Base-by-base conservation (phyloP, 2,888 invertebrate species). In the Trisateles emortualis region DNA sequence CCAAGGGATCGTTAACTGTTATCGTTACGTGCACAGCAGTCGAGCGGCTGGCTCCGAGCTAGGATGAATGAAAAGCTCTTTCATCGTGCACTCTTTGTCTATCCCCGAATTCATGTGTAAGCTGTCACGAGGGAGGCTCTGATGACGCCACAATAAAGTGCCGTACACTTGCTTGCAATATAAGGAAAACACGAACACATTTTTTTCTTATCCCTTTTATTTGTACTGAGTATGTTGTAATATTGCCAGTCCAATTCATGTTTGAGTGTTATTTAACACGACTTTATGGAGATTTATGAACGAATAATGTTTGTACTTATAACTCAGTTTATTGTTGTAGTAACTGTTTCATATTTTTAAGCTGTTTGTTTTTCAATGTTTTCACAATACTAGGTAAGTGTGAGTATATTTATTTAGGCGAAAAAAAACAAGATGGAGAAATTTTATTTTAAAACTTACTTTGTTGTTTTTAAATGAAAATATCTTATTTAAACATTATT, bases 31-130 rank as follows among this genome's bases (percentile, higher is more conserved):
- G 40, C 69, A 75, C 81, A 81, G 79, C 71, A 70, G 74, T 72
- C 73, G 65, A 68, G 59, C 75, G 74, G 74, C 79, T 76, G 68
- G 68, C 67, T 69, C 60, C 57, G 59, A 76, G 74, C 69, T 54
- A 61, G 63, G 67, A 74, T 74, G 80, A 78, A 83, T 83, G 82
- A 81, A 84, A 84, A 73, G 80, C 79, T 82, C 83, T 86, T 85
- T 85, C 85, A 86, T 78, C 75, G 79, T 72, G 72, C 79, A 78
- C 79, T 83, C 86, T 86, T 85, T 86, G 85, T 85, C 80, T 86
- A 80, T 79, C 78, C 80, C 84, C 84, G 81, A 86, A 86, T 84
- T 85, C 84, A 84, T 83, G 82, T 82, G 81, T 79, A 81, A 79
- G 82, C 80, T 81, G 81, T 79, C 83, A 78, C 73, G 78, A 74